phyloP scores from a whole-genome alignment of 2,797 vertebrate species.

The Gastrophryne carolinensis region DNA sequence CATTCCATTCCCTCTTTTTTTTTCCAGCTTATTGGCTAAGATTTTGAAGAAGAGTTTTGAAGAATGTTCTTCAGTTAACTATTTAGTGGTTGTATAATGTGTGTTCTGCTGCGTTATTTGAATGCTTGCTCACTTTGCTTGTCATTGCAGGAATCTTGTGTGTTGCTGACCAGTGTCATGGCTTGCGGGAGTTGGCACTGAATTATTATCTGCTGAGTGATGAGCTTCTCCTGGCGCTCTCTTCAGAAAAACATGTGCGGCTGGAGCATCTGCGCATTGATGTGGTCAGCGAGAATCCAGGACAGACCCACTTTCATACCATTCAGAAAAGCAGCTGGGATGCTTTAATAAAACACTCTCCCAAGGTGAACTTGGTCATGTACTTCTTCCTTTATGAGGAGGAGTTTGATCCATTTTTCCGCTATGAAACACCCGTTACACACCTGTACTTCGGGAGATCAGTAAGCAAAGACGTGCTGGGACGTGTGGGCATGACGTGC shows the following conservation, averaged over 20 bases:
- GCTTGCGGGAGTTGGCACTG: slow-evolving; percentile 90
- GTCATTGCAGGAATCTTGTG: slow-evolving; percentile 89
- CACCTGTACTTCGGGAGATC: slow-evolving; percentile 98
- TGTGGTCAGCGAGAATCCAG: slow-evolving; percentile 94
- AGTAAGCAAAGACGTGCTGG: slow-evolving; percentile 94
- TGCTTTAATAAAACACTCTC: slow-evolving; percentile 93
- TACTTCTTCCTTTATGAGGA: slow-evolving; percentile 98
- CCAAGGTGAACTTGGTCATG: slow-evolving; percentile 97
- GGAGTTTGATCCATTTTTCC: slow-evolving; percentile 95
- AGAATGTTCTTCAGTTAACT: no score
- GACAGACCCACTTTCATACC: slow-evolving; percentile 89
- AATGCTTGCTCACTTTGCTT: no score
- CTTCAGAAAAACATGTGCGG: slow-evolving; percentile 93
- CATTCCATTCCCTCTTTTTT: no score
- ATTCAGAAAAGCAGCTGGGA: slow-evolving; percentile 99
- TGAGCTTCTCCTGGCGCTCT: slow-evolving; percentile 91
- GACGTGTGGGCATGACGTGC: slow-evolving; percentile 93
- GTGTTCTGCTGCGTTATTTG: no score
- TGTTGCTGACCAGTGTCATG: slow-evolving; percentile 96
- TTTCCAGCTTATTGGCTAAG: no score
- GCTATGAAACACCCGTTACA: slow-evolving; percentile 91
- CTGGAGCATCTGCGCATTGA: slow-evolving; percentile 96
- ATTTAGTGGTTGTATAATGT: no score
- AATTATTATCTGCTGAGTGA: slow-evolving; percentile 96
- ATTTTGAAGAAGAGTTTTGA: no score